Conservation (phyloP, 2,113 vertebrate species). For the Corydoras maculifer region DNA sequence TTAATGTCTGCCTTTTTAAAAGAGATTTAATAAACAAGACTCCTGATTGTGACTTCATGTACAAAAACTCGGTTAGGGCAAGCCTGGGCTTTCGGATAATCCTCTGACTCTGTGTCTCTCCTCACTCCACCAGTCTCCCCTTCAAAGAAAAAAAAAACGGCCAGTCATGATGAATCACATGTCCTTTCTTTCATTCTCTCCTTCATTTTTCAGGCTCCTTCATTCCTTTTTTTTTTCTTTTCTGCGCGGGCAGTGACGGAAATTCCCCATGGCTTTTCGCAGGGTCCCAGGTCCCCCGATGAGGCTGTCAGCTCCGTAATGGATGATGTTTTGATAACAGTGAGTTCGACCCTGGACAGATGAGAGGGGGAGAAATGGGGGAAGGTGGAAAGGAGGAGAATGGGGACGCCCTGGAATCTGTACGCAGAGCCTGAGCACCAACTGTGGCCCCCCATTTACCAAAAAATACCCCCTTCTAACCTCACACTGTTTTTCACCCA, state of each 20-base stretch:
- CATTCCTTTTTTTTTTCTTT: not conserved
- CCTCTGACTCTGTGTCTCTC: conserved; percentile 28
- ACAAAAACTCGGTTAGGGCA: conserved; percentile 10
- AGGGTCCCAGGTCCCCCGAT: conserved; percentile 47
- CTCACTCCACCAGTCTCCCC: conserved; percentile 12
- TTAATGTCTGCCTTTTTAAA: not conserved
- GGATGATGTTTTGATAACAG: conserved; percentile 85
- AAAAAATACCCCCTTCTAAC: conserved; percentile 20
- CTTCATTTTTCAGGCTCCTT: conserved; percentile 31
- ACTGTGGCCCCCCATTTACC: conserved; percentile 14
- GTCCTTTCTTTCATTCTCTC: conserved; percentile 43
- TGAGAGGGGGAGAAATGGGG: conserved; percentile 7
- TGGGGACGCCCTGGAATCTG: conserved; percentile 47
- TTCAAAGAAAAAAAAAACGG: conserved; percentile 24
- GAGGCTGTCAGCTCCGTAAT: conserved; percentile 74
- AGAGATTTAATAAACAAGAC: not conserved
- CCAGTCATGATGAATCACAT: conserved; percentile 40
- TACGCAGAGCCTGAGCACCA: conserved; percentile 44
- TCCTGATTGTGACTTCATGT: conserved; percentile 4
- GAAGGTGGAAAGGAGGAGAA: conserved; percentile 11
- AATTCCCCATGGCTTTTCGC: conserved; percentile 56
- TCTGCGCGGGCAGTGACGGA: conserved; percentile 58
- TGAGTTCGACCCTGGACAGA: conserved; percentile 58
- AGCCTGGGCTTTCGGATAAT: conserved; percentile 6
- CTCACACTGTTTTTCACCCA: conserved; percentile 53